Conservation (phyloP, 2,888 invertebrate genomes). For the Aphodius sticticus region DNA sequence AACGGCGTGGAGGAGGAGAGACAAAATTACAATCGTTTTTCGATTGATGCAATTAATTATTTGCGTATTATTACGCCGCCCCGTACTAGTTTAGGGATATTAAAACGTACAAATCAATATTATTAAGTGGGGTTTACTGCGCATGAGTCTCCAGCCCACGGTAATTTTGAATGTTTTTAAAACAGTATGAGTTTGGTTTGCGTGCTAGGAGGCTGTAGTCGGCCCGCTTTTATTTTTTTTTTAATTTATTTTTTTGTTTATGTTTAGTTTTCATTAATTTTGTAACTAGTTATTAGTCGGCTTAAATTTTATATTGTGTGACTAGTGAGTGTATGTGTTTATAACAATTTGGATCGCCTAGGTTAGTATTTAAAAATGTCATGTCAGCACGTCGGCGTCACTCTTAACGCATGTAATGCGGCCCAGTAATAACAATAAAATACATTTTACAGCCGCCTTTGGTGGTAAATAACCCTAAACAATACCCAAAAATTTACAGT, state of each 20-base stretch:
- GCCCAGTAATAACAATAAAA: neutral
- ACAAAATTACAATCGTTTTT: neutral
- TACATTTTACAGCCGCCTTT: neutral
- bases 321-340: constrained; percentile 39
- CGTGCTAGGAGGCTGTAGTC: constrained; percentile 46
- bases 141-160: constrained; percentile 32
- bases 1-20: constrained; percentile 6
- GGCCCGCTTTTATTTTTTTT: constrained; percentile 53
- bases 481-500: neutral
- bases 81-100: constrained; percentile 20
- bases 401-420: constrained; percentile 31
- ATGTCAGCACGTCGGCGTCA: constrained; percentile 41
- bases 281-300: constrained; percentile 35
- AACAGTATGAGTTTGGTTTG: constrained; percentile 43
- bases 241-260: constrained; percentile 50
- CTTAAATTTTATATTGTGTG: constrained; percentile 35
- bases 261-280: constrained; percentile 50
- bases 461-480: neutral
- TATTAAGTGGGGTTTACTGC: constrained; percentile 23
- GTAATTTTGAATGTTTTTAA: constrained; percentile 37
- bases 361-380: constrained; percentile 40
- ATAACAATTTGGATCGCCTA: constrained; percentile 30
- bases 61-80: constrained; percentile 13
- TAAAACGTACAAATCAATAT: constrained; percentile 33
- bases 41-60: constrained; percentile 17